Evolutionary conservation across 2,888 invertebrate genomes (phyloP), one percentile per base, ranked within the genome.

Genomic region (Ennomos erosarius): DNA sequence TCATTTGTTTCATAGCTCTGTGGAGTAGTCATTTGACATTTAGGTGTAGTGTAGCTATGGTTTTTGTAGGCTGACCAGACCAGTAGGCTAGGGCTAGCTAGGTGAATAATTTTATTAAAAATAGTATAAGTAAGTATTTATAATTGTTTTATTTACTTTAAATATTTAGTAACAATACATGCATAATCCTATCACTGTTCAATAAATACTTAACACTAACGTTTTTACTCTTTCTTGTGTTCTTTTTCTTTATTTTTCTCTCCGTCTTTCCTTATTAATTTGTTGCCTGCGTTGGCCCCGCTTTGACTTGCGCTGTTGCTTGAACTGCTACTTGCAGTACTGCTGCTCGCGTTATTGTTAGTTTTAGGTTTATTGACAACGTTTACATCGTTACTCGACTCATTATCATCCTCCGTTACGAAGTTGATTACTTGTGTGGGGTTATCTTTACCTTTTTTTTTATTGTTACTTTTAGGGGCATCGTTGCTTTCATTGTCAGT

Each of bases 361-460:
- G 16, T n/a, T 10, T 43, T n/a, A 3, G 61, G 0, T 8, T 33
- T 8, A 5, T 53, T 62, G 1, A 26, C 54, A 1, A 49, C 12
- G n/a, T 8, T 43, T 4, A 64, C 4, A 3, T 26, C 6, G 2
- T 48, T 62, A 0, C 11, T 47, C 9, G 48, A 16, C 0, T 50
- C 34, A 11, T 68, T 61, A 8, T 35, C 12, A 56, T 72, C 68
- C 1, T 62, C 59, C 2, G 73, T 63, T 0, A 61, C 13, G 4
- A 75, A 48, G 48, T 70, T 76, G 0, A 75, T 61, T 26, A 62
- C 53, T 44, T 69, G 59, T 1, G 12, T 11, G 9, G 66, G 43
- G 10, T 60, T 51, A 11, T 43, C 47, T n/a, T 51, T 62, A n/a
- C 57, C 43, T 9, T 4, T 11, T 10, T 35, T 49, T 9, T 5